Evolutionary conservation across 1,140 invertebrate species (phyloP), one percentile per base, ranked within the genome.

Genomic region (Macrotrachela quadricornifera): DNA sequence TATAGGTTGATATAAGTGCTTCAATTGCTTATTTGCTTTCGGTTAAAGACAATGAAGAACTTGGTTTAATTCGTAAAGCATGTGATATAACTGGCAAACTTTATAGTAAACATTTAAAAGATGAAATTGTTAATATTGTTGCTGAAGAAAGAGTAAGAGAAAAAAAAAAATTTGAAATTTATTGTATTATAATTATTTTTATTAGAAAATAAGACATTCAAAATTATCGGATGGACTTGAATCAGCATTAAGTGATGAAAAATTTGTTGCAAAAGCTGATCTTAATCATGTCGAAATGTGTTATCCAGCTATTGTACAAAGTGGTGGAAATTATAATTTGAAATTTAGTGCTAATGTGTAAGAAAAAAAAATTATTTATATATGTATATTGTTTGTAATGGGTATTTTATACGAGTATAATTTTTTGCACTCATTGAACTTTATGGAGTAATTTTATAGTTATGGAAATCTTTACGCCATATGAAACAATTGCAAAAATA

Each of bases 91-190:
- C 88, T 21, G 81, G 84, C 47, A 90, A 96, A 73, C 78, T 97
- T 6, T 99, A 91, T 67, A 83, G 79, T 30, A 95, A 95, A 64
- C 92, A 88, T 72, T 75, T 97, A 10, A 88, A 88, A 69, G 85
- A 92, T 71, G 84, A 96, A 70, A 85, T 99, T 53, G 91, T 96
- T 80, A 87, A 94, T 67, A 88, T 95, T 60, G 91, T 97, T 64
- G 92, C 97, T 76, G 81, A 83, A 10, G 91, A 96, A 64, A 77
- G 75, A 66, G 84, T 86, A 72, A 46, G 9, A 13, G 21, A n/a
- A n/a, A n/a, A n/a, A n/a, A n/a, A n/a, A 30, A 3, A 30, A 40
- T 6, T 30, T 15, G 18, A 10, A 2, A 17, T 46, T 46, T 10
- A 11, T 10, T 9, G 16, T 9, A 30, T 50, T 12, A 40, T 56